phyloP scores from a whole-genome alignment of 2,113 vertebrate genomes.

The Orthonyx spaldingii region DNA sequence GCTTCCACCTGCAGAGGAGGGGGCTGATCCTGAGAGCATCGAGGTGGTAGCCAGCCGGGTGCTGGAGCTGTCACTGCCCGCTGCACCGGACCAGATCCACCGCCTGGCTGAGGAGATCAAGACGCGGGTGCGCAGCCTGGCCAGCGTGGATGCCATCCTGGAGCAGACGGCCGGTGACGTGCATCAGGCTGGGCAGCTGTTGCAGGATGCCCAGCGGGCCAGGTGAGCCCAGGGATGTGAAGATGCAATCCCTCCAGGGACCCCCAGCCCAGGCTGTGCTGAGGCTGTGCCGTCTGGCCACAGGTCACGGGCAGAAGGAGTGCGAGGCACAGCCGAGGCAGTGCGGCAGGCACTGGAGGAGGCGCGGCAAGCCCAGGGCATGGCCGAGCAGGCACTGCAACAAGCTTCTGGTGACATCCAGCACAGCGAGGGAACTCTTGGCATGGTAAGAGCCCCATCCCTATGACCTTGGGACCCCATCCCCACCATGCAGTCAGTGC shows the following conservation, averaged over 20 bases:
- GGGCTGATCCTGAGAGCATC: slow-evolving; percentile 93
- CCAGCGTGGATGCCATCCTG: slow-evolving; percentile 90
- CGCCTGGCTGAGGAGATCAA: slow-evolving; percentile 90
- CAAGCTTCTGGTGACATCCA: slow-evolving; percentile 80
- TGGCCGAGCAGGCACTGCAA: slow-evolving; percentile 82
- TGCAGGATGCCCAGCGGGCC: slow-evolving; percentile 85
- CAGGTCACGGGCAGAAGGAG: slow-evolving; percentile 83
- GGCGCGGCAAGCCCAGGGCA: slow-evolving; percentile 79
- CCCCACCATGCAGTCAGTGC: accelerated
- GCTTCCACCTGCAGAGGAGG: slow-evolving; percentile 81
- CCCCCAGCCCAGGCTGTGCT: accelerated
- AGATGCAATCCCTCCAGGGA: accelerated
- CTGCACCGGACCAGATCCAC: slow-evolving; percentile 87
- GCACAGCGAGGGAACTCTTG: slow-evolving; percentile 78
- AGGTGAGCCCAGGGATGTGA: slow-evolving; percentile 63
- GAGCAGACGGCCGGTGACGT: slow-evolving; percentile 85
- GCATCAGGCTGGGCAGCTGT: slow-evolving; percentile 80
- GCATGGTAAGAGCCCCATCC: slow-evolving; percentile 32
- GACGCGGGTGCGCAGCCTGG: slow-evolving; percentile 85
- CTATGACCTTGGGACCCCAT: accelerated
- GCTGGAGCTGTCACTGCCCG: slow-evolving; percentile 90
- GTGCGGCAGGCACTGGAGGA: slow-evolving; percentile 84
- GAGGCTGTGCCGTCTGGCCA: accelerated
- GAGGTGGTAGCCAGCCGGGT: slow-evolving; percentile 88
- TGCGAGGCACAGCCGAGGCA: slow-evolving; percentile 79